Evolutionary conservation across 1,140 invertebrate species (phyloP), one percentile per base, ranked within the genome.

Genomic region (Aradophagus sp.): DNA sequence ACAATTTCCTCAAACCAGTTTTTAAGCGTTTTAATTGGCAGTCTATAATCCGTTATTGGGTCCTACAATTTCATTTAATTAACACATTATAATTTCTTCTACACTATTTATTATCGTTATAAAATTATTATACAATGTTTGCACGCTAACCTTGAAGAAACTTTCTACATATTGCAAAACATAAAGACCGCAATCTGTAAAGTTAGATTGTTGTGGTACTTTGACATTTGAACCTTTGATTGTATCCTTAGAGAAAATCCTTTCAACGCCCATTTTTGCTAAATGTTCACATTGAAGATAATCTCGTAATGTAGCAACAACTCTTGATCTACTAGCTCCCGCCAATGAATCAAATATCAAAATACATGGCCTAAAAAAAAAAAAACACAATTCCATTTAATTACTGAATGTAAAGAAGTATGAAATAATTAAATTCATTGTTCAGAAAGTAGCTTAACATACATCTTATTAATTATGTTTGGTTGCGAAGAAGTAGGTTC

Each of bases 191-290:
- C 98, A 99, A 84, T 99, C 98, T 27, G 93, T 95, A 80, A 93
- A 97, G 87, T 99, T 99, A 58, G 92, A 95, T 87, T 99, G 98
- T 79, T 98, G 96, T 12, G 97, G 97, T 55, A 97, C 94, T 87
- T 94, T 95, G 0, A 94, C 93, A 75, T 89, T 90, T 39, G 90
- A 89, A 2, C 95, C 95, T 78, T 92, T 93, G 45, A 96, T 93
- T 13, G 91, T 92, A 76, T 93, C 89, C 82, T 93, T 94, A 19
- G 89, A 91, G 79, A 95, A 95, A 34, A 88, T 71, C 80, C 87
- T 90, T 77, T 86, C 89, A 59, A 59, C 80, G 35, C 85, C 86
- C 76, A 88, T 89, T 89, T 95, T 97, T 1, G 91, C 89, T 76
- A 92, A 89, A 85, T 96, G 93, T 88, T 98, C 97, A 74, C 95